Base-by-base conservation (phyloP, 2,113 vertebrate genomes). In the Phrynocephalus versicolor region DNA sequence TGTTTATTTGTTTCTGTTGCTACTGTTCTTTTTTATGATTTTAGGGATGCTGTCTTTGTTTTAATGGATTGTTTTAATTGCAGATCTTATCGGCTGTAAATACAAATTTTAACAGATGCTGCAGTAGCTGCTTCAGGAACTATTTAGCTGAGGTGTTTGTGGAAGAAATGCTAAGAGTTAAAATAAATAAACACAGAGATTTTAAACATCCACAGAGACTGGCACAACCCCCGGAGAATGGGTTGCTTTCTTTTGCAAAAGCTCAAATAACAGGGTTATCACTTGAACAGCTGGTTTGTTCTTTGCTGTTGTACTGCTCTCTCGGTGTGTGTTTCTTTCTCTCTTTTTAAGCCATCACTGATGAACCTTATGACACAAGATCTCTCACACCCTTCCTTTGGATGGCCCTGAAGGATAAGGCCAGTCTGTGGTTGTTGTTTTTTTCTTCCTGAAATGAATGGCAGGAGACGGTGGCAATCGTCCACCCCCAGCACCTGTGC, bases 401-500 rank as follows among this genome's bases (percentile, higher is more conserved):
- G 89, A 89, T 90, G 87, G 82, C 84, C 85, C 93, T 0, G 0
- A 27, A 84, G 70, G 87, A 90, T 0, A 41, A 88, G 80, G 84
- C 85, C 91, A 89, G 92, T 87, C 90, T 89, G 91, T 27, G 30
- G 91, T 93, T 51, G n/a, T n/a, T n/a, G n/a, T n/a, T n/a, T n/a
- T n/a, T n/a, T n/a, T n/a, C n/a, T 51, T 93, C 93, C 74, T 85
- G 64, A 73, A 71, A 77, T 79, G 79, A 92, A 92, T 93, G 91
- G 89, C 19, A 13, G 82, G 57, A 81, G 86, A 37, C 73, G 70
- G 85, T 58, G 74, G 83, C 1, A 0, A 89, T 89, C 72, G 85
- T 93, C 79, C 0, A 1, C 73, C 90, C 90, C 92, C 91, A 88
- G 88, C 94, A 95, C 94, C 94, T 95, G 94, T 92, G 94, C 91